phyloP scores from a whole-genome alignment of 2,797 vertebrate genomes.

The Novumbra hubbsi region DNA sequence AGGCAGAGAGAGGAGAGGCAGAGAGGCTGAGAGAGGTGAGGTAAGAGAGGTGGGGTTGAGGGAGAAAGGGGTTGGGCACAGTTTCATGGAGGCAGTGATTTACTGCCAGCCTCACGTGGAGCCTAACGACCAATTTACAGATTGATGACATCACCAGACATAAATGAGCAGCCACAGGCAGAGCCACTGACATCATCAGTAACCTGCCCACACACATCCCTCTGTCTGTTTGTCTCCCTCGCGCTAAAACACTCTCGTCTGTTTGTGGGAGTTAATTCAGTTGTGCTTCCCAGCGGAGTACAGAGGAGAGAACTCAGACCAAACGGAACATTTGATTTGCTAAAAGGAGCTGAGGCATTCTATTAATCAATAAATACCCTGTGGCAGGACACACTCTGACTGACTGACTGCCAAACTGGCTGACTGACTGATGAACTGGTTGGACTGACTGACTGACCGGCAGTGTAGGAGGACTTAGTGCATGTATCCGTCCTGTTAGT shows the following conservation, averaged over 20 bases:
- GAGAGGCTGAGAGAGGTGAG: not conserved
- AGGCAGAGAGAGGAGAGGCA: not conserved
- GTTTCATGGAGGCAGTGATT: conserved; percentile 40
- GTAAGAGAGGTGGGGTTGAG: not conserved
- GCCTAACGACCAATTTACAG: conserved; percentile 54
- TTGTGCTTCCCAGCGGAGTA: conserved; percentile 87
- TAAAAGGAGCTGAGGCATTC: conserved; percentile 97
- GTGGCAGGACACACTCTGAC: conserved; percentile 86
- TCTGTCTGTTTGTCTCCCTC: not conserved
- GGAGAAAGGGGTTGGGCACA: conserved; percentile 10
- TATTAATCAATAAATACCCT: conserved; percentile 98
- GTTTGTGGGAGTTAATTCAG: conserved; percentile 90
- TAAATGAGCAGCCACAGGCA: conserved; percentile 36
- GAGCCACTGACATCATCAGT: conserved; percentile 44
- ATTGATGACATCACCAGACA: conserved; percentile 64
- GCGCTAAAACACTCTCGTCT: conserved; percentile 26
- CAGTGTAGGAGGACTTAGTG: conserved; percentile 14
- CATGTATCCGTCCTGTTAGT: not conserved
- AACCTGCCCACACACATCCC: conserved; percentile 44
- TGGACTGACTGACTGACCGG: conserved; percentile 64
- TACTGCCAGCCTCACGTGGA: conserved; percentile 43
- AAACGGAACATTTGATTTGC: conserved; percentile 98
- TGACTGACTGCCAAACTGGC: conserved; percentile 72
- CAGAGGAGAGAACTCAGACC: conserved; percentile 82
- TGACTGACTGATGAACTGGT: conserved; percentile 18